A percentile compares a stretch with the other conserved stretches of the same genome.
phyloP scores from a whole-genome alignment of 2,113 vertebrate species.

The Clupea harengus region DNA sequence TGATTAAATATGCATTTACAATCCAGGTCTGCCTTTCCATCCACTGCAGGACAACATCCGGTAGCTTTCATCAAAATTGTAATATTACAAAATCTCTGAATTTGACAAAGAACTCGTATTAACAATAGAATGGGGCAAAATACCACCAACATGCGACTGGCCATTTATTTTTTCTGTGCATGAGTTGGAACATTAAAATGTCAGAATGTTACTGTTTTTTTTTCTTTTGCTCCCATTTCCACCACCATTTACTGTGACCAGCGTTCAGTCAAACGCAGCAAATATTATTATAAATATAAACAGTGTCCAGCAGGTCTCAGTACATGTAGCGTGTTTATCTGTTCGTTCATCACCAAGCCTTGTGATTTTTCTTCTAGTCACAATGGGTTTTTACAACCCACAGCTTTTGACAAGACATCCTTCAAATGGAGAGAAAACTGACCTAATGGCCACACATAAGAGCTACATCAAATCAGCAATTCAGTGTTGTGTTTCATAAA shows the following conservation, averaged over 20 bases:
- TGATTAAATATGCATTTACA: conserved; percentile 11
- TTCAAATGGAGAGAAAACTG: background rate
- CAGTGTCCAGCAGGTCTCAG: conserved; percentile 12
- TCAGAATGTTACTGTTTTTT: background rate
- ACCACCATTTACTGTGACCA: background rate
- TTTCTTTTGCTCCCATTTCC: background rate
- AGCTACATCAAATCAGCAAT: conserved; percentile 50
- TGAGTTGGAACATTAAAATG: background rate
- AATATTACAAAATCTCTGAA: conserved; percentile 27
- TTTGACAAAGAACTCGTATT: conserved; percentile 31
- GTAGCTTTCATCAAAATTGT: background rate
- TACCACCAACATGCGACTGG: conserved; percentile 37
- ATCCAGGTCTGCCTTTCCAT: background rate
- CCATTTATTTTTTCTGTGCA: conserved; percentile 29
- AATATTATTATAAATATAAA: conserved; percentile 7
- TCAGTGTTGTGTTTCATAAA: conserved; percentile 65
- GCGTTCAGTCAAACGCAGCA: background rate
- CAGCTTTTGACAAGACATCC: conserved; percentile 5
- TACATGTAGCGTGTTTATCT: background rate
- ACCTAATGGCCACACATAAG: background rate
- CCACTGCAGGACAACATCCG: background rate
- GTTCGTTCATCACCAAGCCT: background rate
- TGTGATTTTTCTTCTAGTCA: background rate
- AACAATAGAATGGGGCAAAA: conserved; percentile 24
- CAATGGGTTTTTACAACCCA: background rate